Evolutionary conservation across 2,797 vertebrate species (phyloP).

Genomic region (Remorina albescens): DNA sequence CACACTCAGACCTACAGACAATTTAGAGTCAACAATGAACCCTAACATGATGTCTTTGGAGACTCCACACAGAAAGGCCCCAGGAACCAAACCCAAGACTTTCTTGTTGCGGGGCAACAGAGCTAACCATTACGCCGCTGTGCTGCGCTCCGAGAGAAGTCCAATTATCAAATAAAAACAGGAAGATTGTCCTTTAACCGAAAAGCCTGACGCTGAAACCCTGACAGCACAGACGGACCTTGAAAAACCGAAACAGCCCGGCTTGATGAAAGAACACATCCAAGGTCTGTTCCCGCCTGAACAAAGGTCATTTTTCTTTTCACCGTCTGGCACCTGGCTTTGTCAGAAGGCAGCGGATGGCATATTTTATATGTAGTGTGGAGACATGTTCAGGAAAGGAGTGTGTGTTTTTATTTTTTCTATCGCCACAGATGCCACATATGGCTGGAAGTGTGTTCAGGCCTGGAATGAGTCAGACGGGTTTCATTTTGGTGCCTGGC

Average conservation of each 20-base stretch:
- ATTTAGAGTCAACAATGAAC: too few relatives aligned
- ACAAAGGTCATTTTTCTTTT: conserved; percentile 37
- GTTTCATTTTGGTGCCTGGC: conserved; percentile 59
- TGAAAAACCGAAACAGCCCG: background rate
- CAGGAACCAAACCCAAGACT: too few relatives aligned
- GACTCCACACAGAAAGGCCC: too few relatives aligned
- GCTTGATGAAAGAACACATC: conserved; percentile 3
- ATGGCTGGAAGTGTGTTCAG: conserved; percentile 31
- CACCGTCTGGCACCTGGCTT: conserved; percentile 12
- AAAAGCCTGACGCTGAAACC: conserved; percentile 14
- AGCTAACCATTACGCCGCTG: too few relatives aligned
- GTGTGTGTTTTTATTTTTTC: background rate
- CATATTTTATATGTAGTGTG: conserved; percentile 7
- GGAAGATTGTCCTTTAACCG: conserved; percentile 32
- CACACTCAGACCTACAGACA: too few relatives aligned
- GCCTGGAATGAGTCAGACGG: conserved; percentile 46
- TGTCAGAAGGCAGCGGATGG: conserved; percentile 9
- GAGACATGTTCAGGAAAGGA: conserved; percentile 24
- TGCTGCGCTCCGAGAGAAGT: background rate
- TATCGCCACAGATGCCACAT: conserved; percentile 27
- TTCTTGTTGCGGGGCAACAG: too few relatives aligned
- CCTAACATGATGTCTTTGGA: too few relatives aligned
- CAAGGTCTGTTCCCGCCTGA: background rate
- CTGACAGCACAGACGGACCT: conserved; percentile 11
- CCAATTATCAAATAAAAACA: conserved; percentile 41